Evolutionary conservation across 2,888 invertebrate genomes (phyloP).

Genomic region (Gari tellinella): DNA sequence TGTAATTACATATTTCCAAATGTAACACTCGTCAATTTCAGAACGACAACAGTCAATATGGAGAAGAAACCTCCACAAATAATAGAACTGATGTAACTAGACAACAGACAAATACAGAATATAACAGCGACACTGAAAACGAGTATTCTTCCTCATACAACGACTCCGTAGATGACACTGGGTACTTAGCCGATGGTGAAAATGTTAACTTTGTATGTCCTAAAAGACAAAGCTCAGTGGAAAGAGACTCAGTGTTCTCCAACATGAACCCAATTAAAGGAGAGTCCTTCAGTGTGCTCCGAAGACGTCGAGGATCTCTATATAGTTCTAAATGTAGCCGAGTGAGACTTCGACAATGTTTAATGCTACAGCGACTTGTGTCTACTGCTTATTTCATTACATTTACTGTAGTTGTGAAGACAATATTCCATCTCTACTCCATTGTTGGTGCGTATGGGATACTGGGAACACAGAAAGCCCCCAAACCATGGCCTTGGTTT

Average conservation of each 20-base stretch:
- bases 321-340: neutral
- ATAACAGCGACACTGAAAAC: too few relatives aligned
- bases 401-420: conserved; percentile 3
- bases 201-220: too few relatives aligned
- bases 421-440: conserved; percentile 13
- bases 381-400: conserved; percentile 5
- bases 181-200: conserved; percentile 5
- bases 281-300: too few relatives aligned
- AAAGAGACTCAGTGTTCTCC: too few relatives aligned
- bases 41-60: too few relatives aligned
- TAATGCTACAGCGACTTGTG: conserved; percentile 5
- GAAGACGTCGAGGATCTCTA: too few relatives aligned
- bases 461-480: neutral
- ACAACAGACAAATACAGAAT: too few relatives aligned
- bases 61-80: too few relatives aligned
- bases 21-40: too few relatives aligned
- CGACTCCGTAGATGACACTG: neutral
- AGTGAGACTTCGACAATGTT: conserved; percentile 1
- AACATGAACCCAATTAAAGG: neutral
- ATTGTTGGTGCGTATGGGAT: conserved; percentile 18
- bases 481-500: conserved; percentile 14
- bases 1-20: too few relatives aligned
- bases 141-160: too few relatives aligned
- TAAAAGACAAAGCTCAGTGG: neutral
- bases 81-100: too few relatives aligned